Percentiles rank a stretch among this genome's conserved stretches.
These are phyloP conservation scores for Uria lomvia DNA, from an alignment of 2,113 vertebrate genomes.

Conservation along the genomic window DNA sequence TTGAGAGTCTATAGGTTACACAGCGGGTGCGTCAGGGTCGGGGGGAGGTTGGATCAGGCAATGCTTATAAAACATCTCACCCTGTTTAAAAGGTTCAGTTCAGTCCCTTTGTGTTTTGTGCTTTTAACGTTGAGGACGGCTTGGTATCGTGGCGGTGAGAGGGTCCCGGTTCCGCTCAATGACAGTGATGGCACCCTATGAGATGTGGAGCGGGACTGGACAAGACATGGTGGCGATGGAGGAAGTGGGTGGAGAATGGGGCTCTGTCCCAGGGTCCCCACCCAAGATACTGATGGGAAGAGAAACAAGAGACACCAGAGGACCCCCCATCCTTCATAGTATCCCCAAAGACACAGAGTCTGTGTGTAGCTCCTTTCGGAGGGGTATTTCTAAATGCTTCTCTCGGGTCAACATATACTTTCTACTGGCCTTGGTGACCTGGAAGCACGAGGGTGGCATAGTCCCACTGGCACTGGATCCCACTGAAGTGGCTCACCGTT, in stretches of 20 bases:
- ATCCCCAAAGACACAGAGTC: not conserved
- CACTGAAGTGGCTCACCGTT: slow-evolving; percentile 17
- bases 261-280: not conserved
- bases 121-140: not conserved
- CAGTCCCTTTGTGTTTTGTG: slow-evolving; percentile 60
- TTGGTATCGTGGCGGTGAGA: not conserved
- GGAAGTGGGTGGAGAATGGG: not conserved
- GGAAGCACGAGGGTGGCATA: not conserved
- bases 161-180: not conserved
- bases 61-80: slow-evolving; percentile 53
- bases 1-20: slow-evolving; percentile 44
- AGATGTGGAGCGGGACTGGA: not conserved
- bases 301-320: not conserved
- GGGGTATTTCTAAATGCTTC: not conserved
- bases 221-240: not conserved
- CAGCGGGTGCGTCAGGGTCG: not conserved
- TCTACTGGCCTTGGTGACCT: slow-evolving; percentile 5
- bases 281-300: not conserved
- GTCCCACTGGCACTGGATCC: not conserved
- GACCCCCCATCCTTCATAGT: not conserved
- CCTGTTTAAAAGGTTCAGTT: slow-evolving; percentile 62
- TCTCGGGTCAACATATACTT: not conserved
- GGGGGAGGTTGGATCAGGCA: not conserved
- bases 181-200: not conserved
- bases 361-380: not conserved